These are phyloP conservation scores for Propsilocerus akamusi DNA, from an alignment of 1,140 invertebrate species.

Conservation along the genomic window DNA sequence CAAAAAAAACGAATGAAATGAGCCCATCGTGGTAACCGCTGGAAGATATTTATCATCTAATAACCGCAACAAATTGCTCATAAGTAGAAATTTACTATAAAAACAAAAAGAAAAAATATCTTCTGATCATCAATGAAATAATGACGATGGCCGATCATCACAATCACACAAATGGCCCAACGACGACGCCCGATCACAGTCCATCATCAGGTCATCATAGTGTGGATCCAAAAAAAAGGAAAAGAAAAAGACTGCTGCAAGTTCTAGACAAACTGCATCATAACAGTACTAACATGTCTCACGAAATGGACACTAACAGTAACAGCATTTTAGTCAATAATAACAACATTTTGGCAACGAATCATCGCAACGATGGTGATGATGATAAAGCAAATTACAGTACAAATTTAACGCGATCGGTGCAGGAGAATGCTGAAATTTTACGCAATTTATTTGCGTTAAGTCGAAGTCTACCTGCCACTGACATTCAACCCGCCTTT, in stretches of 20 bases:
- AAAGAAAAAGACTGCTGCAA: slow-evolving; percentile 53
- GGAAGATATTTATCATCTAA: no score
- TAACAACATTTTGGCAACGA: slow-evolving; percentile 20
- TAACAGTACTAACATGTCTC: slow-evolving; percentile 7
- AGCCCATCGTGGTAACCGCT: no score
- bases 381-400: slow-evolving; percentile 10
- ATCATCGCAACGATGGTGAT: slow-evolving; percentile 14
- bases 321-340: slow-evolving; percentile 9
- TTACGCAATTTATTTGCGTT: slow-evolving; percentile 11
- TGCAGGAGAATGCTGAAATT: slow-evolving; percentile 10
- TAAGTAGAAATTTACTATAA: no score
- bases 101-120: no score
- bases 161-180: not conserved
- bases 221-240: slow-evolving; percentile 33
- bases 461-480: slow-evolving; percentile 11
- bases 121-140: no score
- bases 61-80: no score
- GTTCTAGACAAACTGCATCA: slow-evolving; percentile 55
- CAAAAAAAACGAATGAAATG: no score
- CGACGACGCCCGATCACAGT: not conserved
- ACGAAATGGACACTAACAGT: slow-evolving; percentile 11
- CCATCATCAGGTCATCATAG: not conserved
- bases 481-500: slow-evolving; percentile 9
- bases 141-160: not conserved
- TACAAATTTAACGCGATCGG: slow-evolving; percentile 10